Percentiles rank a stretch among this genome's conserved stretches.
Evolutionary conservation across 2,113 vertebrate species (phyloP).

Genomic region (Pomatorhinus ruficollis): DNA sequence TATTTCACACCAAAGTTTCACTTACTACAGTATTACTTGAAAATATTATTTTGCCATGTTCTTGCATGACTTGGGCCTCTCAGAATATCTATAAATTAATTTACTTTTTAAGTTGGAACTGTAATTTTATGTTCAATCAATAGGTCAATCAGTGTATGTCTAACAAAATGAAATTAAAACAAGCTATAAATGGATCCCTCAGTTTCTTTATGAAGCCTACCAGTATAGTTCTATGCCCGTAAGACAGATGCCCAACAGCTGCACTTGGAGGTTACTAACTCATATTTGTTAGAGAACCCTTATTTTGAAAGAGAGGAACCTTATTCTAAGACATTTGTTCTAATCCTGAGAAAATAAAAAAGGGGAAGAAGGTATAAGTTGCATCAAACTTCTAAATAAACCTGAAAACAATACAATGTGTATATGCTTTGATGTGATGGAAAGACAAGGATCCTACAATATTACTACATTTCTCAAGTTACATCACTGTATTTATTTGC

Average conservation of each 20-base stretch:
- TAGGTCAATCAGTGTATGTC: conserved; percentile 8
- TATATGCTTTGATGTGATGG: neutral
- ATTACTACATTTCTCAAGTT: neutral
- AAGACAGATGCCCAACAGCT: conserved; percentile 44
- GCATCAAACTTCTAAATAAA: neutral
- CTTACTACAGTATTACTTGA: neutral
- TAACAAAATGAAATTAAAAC: conserved; percentile 52
- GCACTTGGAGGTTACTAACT: conserved; percentile 34
- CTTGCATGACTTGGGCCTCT: neutral
- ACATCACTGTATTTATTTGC: neutral
- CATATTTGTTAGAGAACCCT: neutral
- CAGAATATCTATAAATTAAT: neutral
- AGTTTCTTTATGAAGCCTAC: conserved; percentile 40
- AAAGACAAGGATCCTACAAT: neutral
- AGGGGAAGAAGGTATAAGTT: neutral
- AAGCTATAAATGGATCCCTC: conserved; percentile 22
- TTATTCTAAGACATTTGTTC: neutral
- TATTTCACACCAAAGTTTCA: neutral
- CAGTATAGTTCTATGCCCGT: neutral
- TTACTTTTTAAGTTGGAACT: neutral
- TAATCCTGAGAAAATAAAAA: neutral
- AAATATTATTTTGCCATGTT: neutral
- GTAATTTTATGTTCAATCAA: conserved; percentile 55
- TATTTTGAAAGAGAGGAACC: neutral
- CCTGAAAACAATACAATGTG: neutral